Evolutionary conservation across 2,888 invertebrate species (phyloP), one percentile per base, ranked within the genome.

Genomic region (Sinopyrophorus schimmeli): DNA sequence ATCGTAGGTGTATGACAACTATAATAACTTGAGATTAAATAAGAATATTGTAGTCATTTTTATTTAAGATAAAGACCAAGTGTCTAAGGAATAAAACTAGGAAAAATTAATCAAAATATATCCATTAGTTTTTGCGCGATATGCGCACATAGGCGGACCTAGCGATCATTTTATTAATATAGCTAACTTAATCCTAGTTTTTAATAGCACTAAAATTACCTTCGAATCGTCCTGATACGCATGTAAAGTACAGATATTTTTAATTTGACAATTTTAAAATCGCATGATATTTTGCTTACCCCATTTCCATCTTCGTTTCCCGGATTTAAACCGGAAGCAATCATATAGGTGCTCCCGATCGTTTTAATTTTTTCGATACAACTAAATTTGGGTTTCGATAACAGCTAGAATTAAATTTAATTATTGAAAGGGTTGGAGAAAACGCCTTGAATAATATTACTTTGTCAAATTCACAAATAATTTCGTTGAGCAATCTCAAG

Each of bases 361-460:
- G 97, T 98, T 74, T 98, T 98, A 41, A 98, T 98, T 74, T 98
- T 98, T 75, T 98, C 98, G 61, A 98, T 94, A 58, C 89, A 86
- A 68, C 93, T 94, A 74, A 91, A 97, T 67, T 96, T 95, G 0
- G 94, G 92, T 67, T 96, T 95, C 31, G 92, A 76, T 18, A 98
- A 77, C 21, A 98, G 75, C 90, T 91, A 77, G 23, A 77, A 75
- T 41, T 38, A 7, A 52, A 53, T 28, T n/a, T n/a, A n/a, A n/a
- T n/a, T n/a, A n/a, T n/a, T n/a, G n/a, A n/a, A n/a, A n/a, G n/a
- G 10, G 2, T 18, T 16, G 5, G 2, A 15, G 20, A 10, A 32
- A n/a, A n/a, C n/a, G n/a, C n/a, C n/a, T 15, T 14, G 12, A 11
- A 16, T 20, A 10, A 5, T 3, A 15, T 48, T 39, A 92, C 93